Evolutionary conservation across 1,140 invertebrate species (phyloP).

Genomic region (Teleogryllus occipitalis): DNA sequence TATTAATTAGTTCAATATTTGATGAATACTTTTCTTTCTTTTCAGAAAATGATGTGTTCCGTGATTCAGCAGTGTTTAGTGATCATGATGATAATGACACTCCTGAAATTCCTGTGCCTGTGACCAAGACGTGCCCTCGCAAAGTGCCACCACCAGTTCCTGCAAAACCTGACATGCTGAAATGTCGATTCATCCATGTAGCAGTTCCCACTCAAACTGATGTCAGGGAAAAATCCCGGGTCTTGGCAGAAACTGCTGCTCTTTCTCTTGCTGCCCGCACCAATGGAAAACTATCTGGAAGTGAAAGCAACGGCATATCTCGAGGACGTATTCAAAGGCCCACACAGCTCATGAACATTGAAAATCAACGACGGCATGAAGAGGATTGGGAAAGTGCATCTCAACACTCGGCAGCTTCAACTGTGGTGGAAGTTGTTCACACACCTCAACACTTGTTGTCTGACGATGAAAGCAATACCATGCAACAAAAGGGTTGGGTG

Average conservation of each 20-base stretch:
- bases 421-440: constrained; percentile 34
- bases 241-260: not conserved
- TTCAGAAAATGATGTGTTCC: constrained; percentile 54
- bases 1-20: not conserved
- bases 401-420: constrained; percentile 38
- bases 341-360: not conserved
- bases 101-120: not conserved
- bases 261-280: not conserved
- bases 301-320: not conserved
- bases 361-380: constrained; percentile 22
- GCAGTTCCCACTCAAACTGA: not conserved
- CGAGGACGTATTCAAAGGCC: not conserved
- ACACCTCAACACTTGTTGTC: constrained; percentile 25
- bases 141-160: constrained; percentile 37
- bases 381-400: constrained; percentile 40
- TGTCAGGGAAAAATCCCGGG: not conserved
- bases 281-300: constrained; percentile 15
- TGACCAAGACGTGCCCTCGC: constrained; percentile 24
- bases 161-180: constrained; percentile 29
- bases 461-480: constrained; percentile 23
- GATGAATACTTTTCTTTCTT: not conserved
- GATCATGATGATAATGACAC: constrained; percentile 44
- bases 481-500: constrained; percentile 39
- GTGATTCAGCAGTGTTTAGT: constrained; percentile 78
- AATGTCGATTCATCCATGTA: not conserved